Evolutionary conservation across 2,113 vertebrate species (phyloP).

Genomic region (Theristicus caerulescens): DNA sequence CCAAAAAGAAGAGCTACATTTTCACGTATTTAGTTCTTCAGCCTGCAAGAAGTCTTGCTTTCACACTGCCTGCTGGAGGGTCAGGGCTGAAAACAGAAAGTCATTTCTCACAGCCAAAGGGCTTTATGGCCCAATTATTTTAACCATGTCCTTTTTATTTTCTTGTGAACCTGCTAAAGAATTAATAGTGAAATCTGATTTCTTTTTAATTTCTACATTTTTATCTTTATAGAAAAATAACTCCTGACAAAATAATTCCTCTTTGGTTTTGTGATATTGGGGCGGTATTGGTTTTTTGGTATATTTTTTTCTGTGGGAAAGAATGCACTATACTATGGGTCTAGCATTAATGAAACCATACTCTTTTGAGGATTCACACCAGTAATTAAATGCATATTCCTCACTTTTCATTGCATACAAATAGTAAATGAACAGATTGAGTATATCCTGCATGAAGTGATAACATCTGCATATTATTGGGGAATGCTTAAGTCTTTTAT

Average conservation of each 20-base stretch:
- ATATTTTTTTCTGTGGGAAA: background rate
- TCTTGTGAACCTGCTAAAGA: background rate
- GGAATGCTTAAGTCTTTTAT: background rate
- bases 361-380: background rate
- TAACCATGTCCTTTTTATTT: background rate
- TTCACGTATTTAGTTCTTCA: background rate
- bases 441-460: constrained; percentile 6
- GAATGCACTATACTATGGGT: background rate
- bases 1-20: background rate
- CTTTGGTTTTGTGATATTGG: background rate
- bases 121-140: background rate
- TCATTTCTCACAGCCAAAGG: background rate
- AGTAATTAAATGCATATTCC: background rate
- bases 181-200: background rate
- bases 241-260: background rate
- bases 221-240: background rate
- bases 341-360: background rate
- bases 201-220: background rate
- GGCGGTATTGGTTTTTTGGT: accelerated
- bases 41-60: background rate
- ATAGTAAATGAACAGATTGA: background rate
- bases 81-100: background rate
- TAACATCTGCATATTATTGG: background rate
- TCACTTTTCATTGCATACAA: background rate
- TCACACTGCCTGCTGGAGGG: background rate